phyloP scores from a whole-genome alignment of 2,888 invertebrate genomes.

The Merodon equestris region DNA sequence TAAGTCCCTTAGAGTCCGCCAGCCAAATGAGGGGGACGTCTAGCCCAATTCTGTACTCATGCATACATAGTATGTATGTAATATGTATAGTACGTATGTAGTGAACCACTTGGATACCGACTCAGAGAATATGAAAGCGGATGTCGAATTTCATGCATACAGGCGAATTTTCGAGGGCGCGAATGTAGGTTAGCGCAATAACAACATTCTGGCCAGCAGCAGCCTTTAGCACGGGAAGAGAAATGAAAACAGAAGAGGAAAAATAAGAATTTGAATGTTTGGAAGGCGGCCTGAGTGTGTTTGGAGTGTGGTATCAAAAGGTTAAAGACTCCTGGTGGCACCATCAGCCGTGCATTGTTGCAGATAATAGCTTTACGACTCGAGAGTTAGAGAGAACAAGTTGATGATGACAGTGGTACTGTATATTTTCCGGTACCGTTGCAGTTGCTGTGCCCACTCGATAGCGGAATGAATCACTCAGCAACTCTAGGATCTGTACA shows the following conservation, averaged over 20 bases:
- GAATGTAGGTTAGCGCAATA: conserved; percentile 68
- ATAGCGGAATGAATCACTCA: conserved; percentile 51
- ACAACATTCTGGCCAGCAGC: conserved; percentile 28
- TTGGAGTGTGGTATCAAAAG: conserved; percentile 57
- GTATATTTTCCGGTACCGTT: conserved; percentile 31
- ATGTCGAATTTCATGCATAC: conserved; percentile 63
- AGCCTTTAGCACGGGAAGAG: background rate
- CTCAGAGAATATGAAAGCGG: conserved; percentile 63
- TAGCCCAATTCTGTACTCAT: conserved; percentile 9
- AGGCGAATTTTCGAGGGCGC: conserved; percentile 66
- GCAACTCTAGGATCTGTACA: conserved; percentile 43
- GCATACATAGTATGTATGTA: background rate
- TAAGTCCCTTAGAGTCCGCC: background rate
- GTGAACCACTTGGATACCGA: conserved; percentile 59
- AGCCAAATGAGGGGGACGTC: conserved; percentile 40
- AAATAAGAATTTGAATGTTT: conserved; percentile 59
- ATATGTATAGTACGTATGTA: no score
- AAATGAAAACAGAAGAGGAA: conserved; percentile 19
- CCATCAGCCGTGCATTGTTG: conserved; percentile 6
- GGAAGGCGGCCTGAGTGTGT: conserved; percentile 9
- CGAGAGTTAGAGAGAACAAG: conserved; percentile 71
- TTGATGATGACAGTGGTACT: conserved; percentile 64
- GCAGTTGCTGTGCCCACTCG: conserved; percentile 21
- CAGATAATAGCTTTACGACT: no score
- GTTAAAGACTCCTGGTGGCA: conserved; percentile 57